Base-by-base conservation (phyloP, 1,140 invertebrate species). In the Brachionus rotundiformis region DNA sequence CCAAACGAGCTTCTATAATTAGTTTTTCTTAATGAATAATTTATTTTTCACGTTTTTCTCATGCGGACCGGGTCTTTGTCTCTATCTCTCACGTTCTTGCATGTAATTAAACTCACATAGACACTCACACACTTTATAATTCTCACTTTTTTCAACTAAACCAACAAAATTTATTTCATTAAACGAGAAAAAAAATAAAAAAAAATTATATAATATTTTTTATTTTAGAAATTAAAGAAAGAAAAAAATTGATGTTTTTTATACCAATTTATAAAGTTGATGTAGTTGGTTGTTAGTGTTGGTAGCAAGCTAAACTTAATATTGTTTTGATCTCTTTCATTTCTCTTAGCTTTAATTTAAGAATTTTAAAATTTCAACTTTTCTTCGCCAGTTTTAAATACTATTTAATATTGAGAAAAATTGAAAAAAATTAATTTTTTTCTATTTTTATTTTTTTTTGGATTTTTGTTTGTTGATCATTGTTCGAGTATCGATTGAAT, bases 401-500 rank as follows among this genome's bases (percentile, higher is more conserved):
- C 4, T 68, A 19, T 19, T 33, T 36, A 68, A 19, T 19, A 68
- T 68, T 68, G 29, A 61, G 27, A 36, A 36, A 10, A 13, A 68
- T 23, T 19, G 23, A 36, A 68, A 19, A 19, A 68, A 33, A 6
- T 10, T 33, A 68, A 33, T 36, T 68, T 39, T 36, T 33, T 36
- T 68, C 29, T 29, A 11, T 23, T 59, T 63, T 63, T n/a, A n/a
- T n/a, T 36, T 68, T 68, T 68, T 68, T 68, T 68, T 68, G 29
- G 63, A 68, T 68, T 33, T 68, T 68, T 33, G 27, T 68, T 68
- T 33, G 11, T 68, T 68, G 63, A 68, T 68, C 63, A 68, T 68
- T 68, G 63, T 68, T 68, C 63, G 63, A 68, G 63, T 68, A 68
- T 68, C 63, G 63, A 68, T 68, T 68, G 63, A 68, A 36, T 36